Evolutionary conservation across 2,797 vertebrate species (phyloP).

Genomic region (Mus caroli): DNA sequence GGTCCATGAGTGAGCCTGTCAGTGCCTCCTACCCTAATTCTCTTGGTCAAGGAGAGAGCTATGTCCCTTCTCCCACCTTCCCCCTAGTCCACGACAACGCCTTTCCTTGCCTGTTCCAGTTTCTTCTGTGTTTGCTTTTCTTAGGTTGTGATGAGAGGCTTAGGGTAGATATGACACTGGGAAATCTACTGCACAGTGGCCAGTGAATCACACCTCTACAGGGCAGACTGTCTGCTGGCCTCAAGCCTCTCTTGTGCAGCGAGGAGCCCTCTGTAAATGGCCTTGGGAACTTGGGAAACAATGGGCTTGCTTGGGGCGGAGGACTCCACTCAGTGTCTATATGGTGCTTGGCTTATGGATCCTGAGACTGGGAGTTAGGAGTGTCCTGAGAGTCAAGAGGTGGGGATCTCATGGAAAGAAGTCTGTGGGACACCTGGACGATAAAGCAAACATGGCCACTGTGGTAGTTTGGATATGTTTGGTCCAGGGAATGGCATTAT

Average conservation of each 20-base stretch:
- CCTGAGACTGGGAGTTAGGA: neutral
- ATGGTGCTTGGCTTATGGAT: neutral
- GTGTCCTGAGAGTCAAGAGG: neutral
- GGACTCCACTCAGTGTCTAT: neutral
- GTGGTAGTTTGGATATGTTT: neutral
- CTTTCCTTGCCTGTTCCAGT: fast-evolving
- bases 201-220: neutral
- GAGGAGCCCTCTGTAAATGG: neutral
- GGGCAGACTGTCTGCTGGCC: neutral
- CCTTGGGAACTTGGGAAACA: neutral
- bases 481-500: neutral
- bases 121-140: fast-evolving
- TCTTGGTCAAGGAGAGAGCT: fast-evolving
- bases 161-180: fast-evolving
- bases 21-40: neutral
- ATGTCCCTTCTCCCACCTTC: fast-evolving
- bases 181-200: neutral
- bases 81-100: no score
- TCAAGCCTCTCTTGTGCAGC: neutral
- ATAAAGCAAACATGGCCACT: neutral
- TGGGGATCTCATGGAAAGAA: neutral
- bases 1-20: fast-evolving
- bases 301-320: neutral
- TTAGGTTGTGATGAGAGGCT: neutral
- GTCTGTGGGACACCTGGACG: neutral